These are phyloP conservation scores for Sorex fumeus DNA, from an alignment of 2,113 vertebrate species.

Conservation along the genomic window DNA sequence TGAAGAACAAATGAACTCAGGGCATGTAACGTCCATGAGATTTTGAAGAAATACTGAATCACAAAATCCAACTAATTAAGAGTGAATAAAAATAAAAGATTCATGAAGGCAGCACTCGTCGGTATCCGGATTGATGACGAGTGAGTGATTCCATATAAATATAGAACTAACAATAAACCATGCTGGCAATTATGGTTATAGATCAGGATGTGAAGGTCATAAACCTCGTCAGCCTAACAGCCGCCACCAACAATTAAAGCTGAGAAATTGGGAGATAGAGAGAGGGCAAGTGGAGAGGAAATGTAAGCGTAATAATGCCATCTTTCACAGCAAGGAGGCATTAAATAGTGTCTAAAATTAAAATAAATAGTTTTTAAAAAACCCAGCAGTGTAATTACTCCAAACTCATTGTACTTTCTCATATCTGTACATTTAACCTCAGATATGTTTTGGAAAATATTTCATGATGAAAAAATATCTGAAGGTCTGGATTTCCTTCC, in stretches of 20 bases:
- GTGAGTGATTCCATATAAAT: not conserved
- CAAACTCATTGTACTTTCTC: constrained; percentile 12
- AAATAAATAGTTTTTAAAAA: constrained; percentile 67
- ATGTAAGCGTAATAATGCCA: too few relatives aligned
- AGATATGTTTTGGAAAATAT: constrained; percentile 18
- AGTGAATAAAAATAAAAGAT: constrained; percentile 67
- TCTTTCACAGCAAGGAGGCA: constrained; percentile 16
- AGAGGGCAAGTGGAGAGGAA: not conserved
- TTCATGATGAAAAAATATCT: constrained; percentile 7
- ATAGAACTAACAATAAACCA: constrained; percentile 34
- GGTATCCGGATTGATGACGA: constrained; percentile 3
- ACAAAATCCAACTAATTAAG: constrained; percentile 66
- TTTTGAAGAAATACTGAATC: constrained; percentile 35
- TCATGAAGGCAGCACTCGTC: not conserved
- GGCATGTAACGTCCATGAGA: not conserved
- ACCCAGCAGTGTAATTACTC: constrained; percentile 7
- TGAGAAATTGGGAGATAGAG: not conserved
- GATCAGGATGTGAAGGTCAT: constrained; percentile 52
- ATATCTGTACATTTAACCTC: constrained; percentile 52
- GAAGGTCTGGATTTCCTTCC: constrained; percentile 38
- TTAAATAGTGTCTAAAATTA: constrained; percentile 36
- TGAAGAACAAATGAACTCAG: not conserved
- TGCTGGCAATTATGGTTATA: not conserved
- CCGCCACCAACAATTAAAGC: constrained; percentile 10
- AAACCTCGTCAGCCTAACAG: not conserved